Base-by-base conservation (phyloP, 2,113 vertebrate species). In the Scolopax mira region DNA sequence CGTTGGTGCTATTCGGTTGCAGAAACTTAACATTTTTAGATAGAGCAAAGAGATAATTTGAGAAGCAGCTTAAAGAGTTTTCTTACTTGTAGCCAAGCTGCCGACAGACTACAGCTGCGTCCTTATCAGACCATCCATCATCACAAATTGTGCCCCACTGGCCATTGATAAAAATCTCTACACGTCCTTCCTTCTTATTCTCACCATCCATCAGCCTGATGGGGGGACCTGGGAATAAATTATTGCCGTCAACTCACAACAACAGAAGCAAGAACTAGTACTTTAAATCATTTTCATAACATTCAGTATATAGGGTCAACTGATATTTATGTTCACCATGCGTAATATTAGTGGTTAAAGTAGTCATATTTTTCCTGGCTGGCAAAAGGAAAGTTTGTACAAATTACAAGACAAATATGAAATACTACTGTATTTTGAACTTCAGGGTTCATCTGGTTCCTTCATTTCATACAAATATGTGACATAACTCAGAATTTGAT, bases 71-170 rank as follows among this genome's bases (percentile, higher is more conserved):
- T 65, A 61, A 70, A 35, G 35, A 84, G 42, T 64, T 95, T 69
- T 81, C 98, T 98, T 98, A 99, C 99, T 98, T 99, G 98, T 98
- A 98, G 84, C 99, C 99, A 91, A 99, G 98, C 98, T 99, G 99
- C 72, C 98, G 98, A 90, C 99, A 99, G 88, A 99, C 98, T 96
- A 99, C 99, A 93, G 98, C 98, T 31, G 99, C 99, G 12, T 99
- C 98, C 52, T 97, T 98, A 96, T 99, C 99, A 42, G 98, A 99
- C 99, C 99, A 99, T 89, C 99, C 99, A 23, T 99, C 99, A 88
- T 99, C 99, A 94, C 99, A 99, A 93, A 99, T 98, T 3, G 99
- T 99, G 58, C 99, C 99, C 99, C 99, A 99, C 41, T 98, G 98
- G 90, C 99, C 98, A 17, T 97, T 97, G 97, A 99, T 96, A 95